Percentiles rank a stretch among this genome's conserved stretches.
Conservation (phyloP, 2,797 vertebrate species). For the Sebastes kiyomatsui region DNA sequence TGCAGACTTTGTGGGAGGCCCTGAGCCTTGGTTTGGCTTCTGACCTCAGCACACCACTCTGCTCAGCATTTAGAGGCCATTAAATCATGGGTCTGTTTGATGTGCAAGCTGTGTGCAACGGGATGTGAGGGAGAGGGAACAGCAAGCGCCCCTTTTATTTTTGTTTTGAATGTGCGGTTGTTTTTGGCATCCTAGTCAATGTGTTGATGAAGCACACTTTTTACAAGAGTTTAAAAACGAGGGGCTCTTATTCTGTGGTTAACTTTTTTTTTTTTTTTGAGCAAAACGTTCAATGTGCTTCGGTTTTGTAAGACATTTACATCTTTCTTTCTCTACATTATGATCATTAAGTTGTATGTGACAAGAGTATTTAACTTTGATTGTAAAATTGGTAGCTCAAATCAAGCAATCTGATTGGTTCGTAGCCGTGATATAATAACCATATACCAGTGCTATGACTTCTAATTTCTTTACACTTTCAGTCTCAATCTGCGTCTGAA, state of each 20-base stretch:
- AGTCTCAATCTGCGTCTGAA: neutral
- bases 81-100: constrained; percentile 74
- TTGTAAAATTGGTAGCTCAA: neutral
- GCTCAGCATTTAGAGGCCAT: constrained; percentile 66
- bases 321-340: neutral
- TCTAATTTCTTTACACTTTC: neutral
- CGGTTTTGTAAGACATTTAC: neutral
- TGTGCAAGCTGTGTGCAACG: constrained; percentile 74
- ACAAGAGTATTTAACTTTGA: neutral
- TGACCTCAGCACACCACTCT: constrained; percentile 61
- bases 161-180: constrained; percentile 51
- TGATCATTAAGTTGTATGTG: neutral
- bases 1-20: constrained; percentile 58
- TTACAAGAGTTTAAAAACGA: constrained; percentile 8
- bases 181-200: constrained; percentile 23
- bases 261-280: neutral
- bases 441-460: neutral
- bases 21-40: constrained; percentile 52
- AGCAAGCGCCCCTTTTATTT: constrained; percentile 59
- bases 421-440: neutral
- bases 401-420: too few species aligned
- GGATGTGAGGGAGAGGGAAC: constrained; percentile 54
- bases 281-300: neutral
- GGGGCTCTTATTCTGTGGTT: neutral
- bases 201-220: constrained; percentile 38